A percentile compares a stretch with the other conserved stretches of the same genome.
Evolutionary conservation across 1,140 invertebrate species (phyloP).

Genomic region (Homalodisca vitripennis): DNA sequence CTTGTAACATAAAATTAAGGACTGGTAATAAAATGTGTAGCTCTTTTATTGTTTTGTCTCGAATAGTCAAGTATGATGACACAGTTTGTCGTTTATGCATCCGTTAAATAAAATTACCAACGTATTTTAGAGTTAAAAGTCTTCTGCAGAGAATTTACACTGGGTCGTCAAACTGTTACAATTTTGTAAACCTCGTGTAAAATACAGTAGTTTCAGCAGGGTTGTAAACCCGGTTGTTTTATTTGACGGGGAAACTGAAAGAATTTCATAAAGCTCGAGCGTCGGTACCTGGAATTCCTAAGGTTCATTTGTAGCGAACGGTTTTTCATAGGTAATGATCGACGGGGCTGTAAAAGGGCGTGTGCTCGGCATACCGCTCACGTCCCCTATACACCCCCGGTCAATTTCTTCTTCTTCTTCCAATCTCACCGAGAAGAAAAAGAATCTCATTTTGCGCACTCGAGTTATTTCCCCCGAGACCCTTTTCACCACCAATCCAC

Average conservation of each 20-base stretch:
- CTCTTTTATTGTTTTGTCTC: background rate
- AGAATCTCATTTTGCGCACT: conserved; percentile 8
- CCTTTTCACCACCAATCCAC: conserved; percentile 22
- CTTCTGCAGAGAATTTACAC: background rate
- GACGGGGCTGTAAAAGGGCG: no score
- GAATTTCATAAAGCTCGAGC: background rate
- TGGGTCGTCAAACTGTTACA: background rate
- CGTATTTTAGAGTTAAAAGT: background rate
- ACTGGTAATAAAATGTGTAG: background rate
- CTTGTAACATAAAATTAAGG: background rate
- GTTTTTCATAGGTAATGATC: conserved; percentile 5
- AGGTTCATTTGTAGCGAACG: background rate
- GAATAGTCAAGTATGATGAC: no score
- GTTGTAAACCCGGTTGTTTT: conserved; percentile 3
- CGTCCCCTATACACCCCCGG: background rate
- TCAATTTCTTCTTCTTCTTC: conserved; percentile 5
- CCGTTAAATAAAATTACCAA: background rate
- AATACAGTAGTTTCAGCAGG: background rate
- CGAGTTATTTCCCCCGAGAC: conserved; percentile 15
- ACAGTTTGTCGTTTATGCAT: no score
- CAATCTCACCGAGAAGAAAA: conserved; percentile 10
- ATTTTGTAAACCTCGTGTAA: background rate
- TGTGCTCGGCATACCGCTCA: no score
- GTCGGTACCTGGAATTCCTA: background rate
- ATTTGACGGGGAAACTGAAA: background rate